Conservation (phyloP, 2,113 vertebrate genomes). For the Hypomesus transpacificus region DNA sequence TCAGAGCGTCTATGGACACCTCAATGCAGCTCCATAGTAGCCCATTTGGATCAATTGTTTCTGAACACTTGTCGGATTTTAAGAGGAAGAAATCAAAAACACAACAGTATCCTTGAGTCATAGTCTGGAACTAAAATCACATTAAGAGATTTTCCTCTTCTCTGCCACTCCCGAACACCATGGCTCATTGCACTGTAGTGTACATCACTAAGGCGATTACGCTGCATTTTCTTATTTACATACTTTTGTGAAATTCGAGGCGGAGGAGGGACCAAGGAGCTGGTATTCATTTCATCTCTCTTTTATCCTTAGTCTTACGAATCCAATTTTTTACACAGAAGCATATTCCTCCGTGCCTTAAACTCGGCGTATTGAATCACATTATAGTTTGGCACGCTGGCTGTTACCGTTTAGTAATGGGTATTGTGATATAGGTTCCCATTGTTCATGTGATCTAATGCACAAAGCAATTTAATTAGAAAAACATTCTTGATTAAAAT, state of each 20-base stretch:
- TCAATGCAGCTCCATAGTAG: background rate
- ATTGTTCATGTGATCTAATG: background rate
- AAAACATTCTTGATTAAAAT: too few species aligned
- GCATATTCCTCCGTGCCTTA: background rate
- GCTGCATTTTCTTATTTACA: conserved; percentile 11
- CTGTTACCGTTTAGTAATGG: background rate
- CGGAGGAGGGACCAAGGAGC: background rate
- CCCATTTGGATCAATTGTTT: background rate
- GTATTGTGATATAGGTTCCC: background rate
- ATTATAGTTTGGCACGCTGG: conserved; percentile 2
- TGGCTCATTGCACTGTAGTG: conserved; percentile 2
- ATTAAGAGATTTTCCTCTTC: background rate
- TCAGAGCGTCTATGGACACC: background rate
- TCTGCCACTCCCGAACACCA: background rate
- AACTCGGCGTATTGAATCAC: background rate
- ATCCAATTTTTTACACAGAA: background rate
- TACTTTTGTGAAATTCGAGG: conserved; percentile 6
- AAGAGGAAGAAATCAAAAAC: too few species aligned
- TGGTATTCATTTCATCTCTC: background rate
- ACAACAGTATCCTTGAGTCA: too few species aligned
- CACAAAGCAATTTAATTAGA: background rate
- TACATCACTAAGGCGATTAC: conserved; percentile 12
- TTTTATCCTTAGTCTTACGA: conserved; percentile 9
- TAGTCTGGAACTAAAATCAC: background rate
- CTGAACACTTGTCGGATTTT: too few species aligned